These are phyloP conservation scores for Tympanuchus pallidicinctus DNA, from an alignment of 2,113 vertebrate species.

Conservation along the genomic window DNA sequence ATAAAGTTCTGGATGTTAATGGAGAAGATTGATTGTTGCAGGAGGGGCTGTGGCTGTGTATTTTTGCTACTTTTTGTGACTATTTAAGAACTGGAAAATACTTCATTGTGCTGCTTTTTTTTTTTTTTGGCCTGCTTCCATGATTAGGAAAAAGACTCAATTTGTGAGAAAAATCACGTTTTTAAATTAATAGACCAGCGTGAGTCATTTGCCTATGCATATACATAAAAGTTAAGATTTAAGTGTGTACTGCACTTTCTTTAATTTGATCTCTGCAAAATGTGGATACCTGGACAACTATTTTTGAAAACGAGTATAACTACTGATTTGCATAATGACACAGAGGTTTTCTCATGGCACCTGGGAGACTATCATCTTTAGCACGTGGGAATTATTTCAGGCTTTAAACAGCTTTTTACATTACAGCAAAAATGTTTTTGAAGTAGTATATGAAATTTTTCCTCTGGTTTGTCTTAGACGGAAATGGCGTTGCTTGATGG, in stretches of 20 bases:
- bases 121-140: not conserved
- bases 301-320: slow-evolving; percentile 35
- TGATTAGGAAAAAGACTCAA: not conserved
- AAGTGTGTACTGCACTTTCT: not conserved
- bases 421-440: not conserved
- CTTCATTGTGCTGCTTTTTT: not conserved
- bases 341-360: slow-evolving; percentile 39
- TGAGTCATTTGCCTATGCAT: not conserved
- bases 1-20: not conserved
- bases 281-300: slow-evolving; percentile 19
- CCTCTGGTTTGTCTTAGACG: not conserved
- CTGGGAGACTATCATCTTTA: slow-evolving; percentile 13
- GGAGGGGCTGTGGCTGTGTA: not conserved
- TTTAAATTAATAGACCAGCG: not conserved
- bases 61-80: not conserved
- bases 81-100: slow-evolving; percentile 16
- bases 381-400: slow-evolving; percentile 27
- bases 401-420: not conserved
- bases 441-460: not conserved
- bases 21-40: not conserved
- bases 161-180: not conserved
- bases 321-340: slow-evolving; percentile 42
- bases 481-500: accelerated
- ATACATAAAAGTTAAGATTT: not conserved
- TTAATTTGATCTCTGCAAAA: slow-evolving; percentile 33